Evolutionary conservation across 1,140 invertebrate species (phyloP).

Genomic region (Orussus abietinus): DNA sequence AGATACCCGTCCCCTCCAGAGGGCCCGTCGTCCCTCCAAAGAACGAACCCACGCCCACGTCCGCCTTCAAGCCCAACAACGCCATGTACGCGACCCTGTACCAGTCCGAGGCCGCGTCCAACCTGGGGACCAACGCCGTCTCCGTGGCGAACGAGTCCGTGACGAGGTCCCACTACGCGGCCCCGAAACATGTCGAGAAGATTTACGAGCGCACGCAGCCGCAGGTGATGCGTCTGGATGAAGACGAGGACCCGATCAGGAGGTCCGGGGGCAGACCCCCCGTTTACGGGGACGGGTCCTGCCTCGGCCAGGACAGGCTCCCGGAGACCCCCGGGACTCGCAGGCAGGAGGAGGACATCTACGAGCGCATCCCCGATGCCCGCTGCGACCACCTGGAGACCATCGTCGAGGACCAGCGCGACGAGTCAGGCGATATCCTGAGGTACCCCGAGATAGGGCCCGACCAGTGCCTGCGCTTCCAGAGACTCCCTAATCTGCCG

Average conservation of each 20-base stretch:
- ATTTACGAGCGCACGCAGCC: slow-evolving; percentile 36
- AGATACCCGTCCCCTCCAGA: no score
- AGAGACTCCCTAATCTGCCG: slow-evolving; percentile 21
- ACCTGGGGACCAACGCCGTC: no score
- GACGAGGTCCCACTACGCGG: slow-evolving; percentile 20
- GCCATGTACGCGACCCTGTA: slow-evolving; percentile 16
- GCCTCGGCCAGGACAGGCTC: slow-evolving; percentile 13
- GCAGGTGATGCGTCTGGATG: slow-evolving; percentile 35
- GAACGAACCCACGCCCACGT: slow-evolving; percentile 15
- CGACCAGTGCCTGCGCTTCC: slow-evolving; percentile 27
- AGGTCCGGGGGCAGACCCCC: slow-evolving; percentile 23
- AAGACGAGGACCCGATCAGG: no score
- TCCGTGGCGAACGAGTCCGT: slow-evolving; percentile 8
- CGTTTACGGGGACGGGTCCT: slow-evolving; percentile 29
- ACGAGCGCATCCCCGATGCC: slow-evolving; percentile 10
- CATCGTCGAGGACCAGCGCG: slow-evolving; percentile 24
- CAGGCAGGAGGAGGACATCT: slow-evolving; percentile 15
- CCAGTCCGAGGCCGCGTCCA: no score
- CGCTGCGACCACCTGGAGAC: slow-evolving; percentile 29
- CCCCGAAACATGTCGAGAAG: slow-evolving; percentile 31
- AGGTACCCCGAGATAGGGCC: slow-evolving; percentile 25
- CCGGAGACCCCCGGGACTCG: neutral
- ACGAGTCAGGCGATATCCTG: slow-evolving; percentile 10
- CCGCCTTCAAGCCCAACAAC: slow-evolving; percentile 30
- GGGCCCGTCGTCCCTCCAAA: no score